Percentiles rank a stretch among this genome's conserved stretches.
Conservation (phyloP, 2,888 invertebrate genomes). For the Sabellastarte sp. region DNA sequence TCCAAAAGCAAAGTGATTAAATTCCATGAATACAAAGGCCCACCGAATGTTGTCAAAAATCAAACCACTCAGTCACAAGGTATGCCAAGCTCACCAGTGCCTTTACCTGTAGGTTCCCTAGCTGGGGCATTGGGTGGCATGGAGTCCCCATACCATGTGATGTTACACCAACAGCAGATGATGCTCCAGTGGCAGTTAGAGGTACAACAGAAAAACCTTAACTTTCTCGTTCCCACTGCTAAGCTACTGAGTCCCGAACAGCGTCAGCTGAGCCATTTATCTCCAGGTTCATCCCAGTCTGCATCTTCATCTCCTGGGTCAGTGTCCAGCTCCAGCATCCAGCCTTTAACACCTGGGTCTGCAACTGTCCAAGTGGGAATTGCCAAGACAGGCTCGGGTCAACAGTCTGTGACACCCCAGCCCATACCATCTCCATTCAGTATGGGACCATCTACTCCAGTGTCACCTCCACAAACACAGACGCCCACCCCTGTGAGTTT, state of each 20-base stretch:
- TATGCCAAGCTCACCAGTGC: not conserved
- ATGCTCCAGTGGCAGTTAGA: constrained; percentile 85
- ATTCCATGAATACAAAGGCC: constrained; percentile 87
- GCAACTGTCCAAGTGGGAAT: too few species aligned
- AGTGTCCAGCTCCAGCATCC: too few species aligned
- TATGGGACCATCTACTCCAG: not conserved
- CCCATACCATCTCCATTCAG: not conserved
- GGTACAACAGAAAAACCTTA: constrained; percentile 70
- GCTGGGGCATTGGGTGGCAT: too few species aligned
- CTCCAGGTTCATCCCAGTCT: too few species aligned
- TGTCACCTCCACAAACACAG: constrained; percentile 4
- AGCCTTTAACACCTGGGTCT: too few species aligned
- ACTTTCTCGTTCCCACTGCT: too few species aligned
- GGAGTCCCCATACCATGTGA: constrained; percentile 21
- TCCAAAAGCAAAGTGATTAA: constrained; percentile 86
- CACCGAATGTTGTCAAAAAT: constrained; percentile 78
- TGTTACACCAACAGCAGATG: constrained; percentile 87
- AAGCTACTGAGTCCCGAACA: too few species aligned
- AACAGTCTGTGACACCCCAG: not conserved
- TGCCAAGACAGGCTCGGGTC: too few species aligned
- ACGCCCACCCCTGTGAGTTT: constrained; percentile 53
- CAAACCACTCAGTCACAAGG: not conserved
- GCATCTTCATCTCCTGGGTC: too few species aligned
- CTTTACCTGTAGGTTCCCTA: constrained; percentile 22
- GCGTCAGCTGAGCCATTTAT: too few species aligned